Base-by-base conservation (phyloP, 2,888 invertebrate species). In the Syritta pipiens region DNA sequence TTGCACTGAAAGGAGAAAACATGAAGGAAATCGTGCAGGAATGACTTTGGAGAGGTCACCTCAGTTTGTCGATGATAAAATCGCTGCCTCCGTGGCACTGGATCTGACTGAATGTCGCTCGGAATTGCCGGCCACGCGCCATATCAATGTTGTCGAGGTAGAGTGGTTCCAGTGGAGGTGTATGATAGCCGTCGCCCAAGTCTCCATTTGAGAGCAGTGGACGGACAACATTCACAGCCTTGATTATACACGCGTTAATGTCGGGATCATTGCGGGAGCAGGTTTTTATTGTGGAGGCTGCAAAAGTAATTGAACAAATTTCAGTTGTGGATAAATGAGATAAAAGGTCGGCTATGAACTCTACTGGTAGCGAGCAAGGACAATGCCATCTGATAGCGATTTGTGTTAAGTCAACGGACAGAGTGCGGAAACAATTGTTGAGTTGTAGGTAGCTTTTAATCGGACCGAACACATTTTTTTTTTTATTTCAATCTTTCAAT, bases 231-330 rank as follows among this genome's bases (percentile, higher is more conserved):
- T 87, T 85, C 0, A 88, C 88, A 10, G 87, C 86, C 44, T 85
- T 83, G 3, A 88, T 84, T 6, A 89, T 88, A 72, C 89, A 89
- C 14, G 85, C 83, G 26, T 87, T 85, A 57, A 87, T 75, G 60
- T 88, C 84, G 1, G 87, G 88, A 83, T 88, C 86, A 82, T 86
- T 85, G 10, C 89, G 86, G n/a, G 85, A 84, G 71, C 89, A 89
- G 20, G 88, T 86, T 20, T 82, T 84, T 55, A 89, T 88, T 24
- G 85, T 84, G 22, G 85, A 84, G 14, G 87, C 87, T 87, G 55
- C 2, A 82, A 82, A 37, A 17, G 67, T 20, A 17, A 22, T 19
- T 7, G 19, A 37, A 37, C 9, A 6, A 6, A n/a, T n/a, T n/a
- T n/a, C n/a, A n/a, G n/a, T n/a, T n/a, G n/a, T n/a, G n/a, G n/a